These are phyloP conservation scores for Gryon sp. DNA, from an alignment of 1,140 invertebrate species.

Conservation along the genomic window DNA sequence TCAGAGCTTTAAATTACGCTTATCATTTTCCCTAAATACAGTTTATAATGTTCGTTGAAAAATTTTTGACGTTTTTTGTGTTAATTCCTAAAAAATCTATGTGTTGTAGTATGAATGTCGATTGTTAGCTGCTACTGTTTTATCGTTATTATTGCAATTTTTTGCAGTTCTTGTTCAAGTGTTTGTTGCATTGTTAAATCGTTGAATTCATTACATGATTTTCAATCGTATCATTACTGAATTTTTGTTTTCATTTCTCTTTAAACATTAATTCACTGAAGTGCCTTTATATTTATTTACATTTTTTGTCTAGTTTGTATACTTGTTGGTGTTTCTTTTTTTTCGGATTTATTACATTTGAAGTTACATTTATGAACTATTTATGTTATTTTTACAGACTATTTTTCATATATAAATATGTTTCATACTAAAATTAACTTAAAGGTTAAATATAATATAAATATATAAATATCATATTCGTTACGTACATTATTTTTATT, in stretches of 20 bases:
- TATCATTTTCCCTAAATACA: conserved; percentile 51
- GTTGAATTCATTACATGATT: conserved; percentile 11
- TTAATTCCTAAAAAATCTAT: conserved; percentile 36
- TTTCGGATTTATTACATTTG: conserved; percentile 63
- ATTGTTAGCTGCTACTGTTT: conserved; percentile 31
- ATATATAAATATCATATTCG: too few species aligned
- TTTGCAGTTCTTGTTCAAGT: conserved; percentile 54
- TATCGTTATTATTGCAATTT: conserved; percentile 42
- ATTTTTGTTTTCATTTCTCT: conserved; percentile 37
- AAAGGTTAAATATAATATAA: too few species aligned
- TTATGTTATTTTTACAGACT: too few species aligned
- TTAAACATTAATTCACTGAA: conserved; percentile 39
- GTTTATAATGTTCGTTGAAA: conserved; percentile 51
- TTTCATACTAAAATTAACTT: too few species aligned
- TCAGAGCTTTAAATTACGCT: conserved; percentile 62
- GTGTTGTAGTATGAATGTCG: conserved; percentile 23
- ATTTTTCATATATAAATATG: too few species aligned
- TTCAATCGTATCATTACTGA: conserved; percentile 40
- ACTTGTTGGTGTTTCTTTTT: conserved; percentile 51
- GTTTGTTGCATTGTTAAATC: conserved; percentile 45
- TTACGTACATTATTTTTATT: too few species aligned
- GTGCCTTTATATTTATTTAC: conserved; percentile 43
- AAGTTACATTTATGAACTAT: conserved; percentile 58
- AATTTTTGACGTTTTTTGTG: conserved; percentile 25
- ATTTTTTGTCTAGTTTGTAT: conserved; percentile 55